A percentile compares a stretch with the other conserved stretches of the same genome.
These are phyloP conservation scores for Pseudobourletiella spinata DNA, from an alignment of 1,140 invertebrate genomes.

Conservation along the genomic window DNA sequence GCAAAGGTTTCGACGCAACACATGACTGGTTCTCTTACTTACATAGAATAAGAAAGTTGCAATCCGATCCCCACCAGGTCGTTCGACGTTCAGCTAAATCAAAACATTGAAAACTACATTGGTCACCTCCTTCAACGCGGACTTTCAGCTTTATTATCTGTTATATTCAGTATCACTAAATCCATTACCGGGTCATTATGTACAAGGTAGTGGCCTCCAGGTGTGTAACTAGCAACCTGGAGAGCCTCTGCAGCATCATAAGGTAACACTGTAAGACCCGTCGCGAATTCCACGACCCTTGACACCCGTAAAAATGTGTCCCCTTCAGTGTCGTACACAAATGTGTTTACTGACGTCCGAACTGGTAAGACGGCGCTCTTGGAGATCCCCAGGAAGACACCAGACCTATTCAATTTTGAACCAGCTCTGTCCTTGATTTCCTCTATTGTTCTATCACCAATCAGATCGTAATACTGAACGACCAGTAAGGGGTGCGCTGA, in stretches of 20 bases:
- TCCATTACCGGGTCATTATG: slow-evolving; percentile 27
- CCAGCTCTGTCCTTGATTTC: background rate
- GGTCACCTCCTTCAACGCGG: background rate
- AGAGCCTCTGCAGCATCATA: slow-evolving; percentile 18
- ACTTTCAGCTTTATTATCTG: background rate
- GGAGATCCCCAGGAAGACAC: background rate
- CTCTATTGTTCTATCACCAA: background rate
- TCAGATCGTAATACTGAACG: slow-evolving; percentile 7
- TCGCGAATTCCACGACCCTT: slow-evolving; percentile 20
- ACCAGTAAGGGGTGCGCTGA: background rate
- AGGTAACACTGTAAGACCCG: slow-evolving; percentile 23
- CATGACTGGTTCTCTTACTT: background rate
- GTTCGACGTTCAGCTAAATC: background rate
- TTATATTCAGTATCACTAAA: background rate
- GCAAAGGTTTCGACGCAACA: background rate
- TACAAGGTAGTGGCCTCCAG: slow-evolving; percentile 14
- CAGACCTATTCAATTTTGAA: background rate
- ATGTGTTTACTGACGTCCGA: background rate
- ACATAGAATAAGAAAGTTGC: slow-evolving; percentile 29
- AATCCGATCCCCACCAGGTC: slow-evolving; percentile 22
- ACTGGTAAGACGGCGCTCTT: background rate
- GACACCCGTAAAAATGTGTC: background rate
- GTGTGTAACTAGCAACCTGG: slow-evolving; percentile 24
- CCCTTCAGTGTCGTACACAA: background rate
- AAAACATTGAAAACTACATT: background rate